phyloP scores from a whole-genome alignment of 2,113 vertebrate genomes.

The Pristiophorus japonicus region DNA sequence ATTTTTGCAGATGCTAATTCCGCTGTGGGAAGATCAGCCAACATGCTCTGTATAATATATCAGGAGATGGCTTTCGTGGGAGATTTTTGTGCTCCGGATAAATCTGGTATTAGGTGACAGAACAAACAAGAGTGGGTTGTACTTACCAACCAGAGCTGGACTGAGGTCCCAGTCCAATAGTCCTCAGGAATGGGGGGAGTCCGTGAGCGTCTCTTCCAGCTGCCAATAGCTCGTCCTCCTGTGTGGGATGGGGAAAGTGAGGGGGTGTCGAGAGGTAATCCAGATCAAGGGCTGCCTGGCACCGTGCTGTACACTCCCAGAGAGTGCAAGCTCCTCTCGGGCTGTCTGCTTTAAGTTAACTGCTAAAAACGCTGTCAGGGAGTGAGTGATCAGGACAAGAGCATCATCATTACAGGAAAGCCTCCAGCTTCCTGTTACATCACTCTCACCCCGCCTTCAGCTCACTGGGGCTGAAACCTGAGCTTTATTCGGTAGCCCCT shows the following conservation, averaged over 20 bases:
- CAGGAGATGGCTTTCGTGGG: background rate
- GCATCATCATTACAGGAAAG: conserved; percentile 25
- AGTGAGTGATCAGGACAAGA: background rate
- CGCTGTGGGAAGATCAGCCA: conserved; percentile 21
- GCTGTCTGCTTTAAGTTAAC: conserved; percentile 12
- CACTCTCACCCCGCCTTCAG: conserved; percentile 30
- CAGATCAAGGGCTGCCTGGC: background rate
- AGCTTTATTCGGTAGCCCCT: background rate
- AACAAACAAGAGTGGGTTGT: background rate
- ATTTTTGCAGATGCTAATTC: conserved; percentile 33
- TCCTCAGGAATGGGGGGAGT: background rate
- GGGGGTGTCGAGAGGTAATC: background rate
- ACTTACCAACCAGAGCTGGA: conserved; percentile 26
- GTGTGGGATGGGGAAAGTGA: background rate
- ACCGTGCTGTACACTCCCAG: background rate
- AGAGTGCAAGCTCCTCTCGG: background rate
- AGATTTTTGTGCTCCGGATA: background rate
- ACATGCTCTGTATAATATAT: background rate
- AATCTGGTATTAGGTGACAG: conserved; percentile 22
- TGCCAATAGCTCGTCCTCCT: background rate
- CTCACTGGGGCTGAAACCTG: background rate
- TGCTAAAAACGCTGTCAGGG: background rate
- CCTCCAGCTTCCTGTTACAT: conserved; percentile 35
- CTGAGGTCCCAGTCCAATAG: background rate
- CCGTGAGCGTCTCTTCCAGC: background rate